These are phyloP conservation scores for Anastatus disparis DNA, from an alignment of 1,140 invertebrate genomes.

Conservation along the genomic window DNA sequence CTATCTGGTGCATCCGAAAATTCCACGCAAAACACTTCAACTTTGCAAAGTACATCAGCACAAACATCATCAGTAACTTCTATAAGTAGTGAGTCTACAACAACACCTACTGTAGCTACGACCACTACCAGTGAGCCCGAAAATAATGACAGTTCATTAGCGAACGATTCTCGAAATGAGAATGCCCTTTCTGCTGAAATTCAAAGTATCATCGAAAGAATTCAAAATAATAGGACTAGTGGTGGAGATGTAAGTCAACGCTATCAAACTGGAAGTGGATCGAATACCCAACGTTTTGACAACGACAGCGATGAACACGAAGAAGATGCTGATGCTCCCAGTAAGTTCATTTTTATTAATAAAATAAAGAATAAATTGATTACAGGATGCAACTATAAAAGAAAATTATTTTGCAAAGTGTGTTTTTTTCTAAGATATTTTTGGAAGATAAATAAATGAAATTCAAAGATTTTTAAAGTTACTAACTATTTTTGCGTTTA, in stretches of 20 bases:
- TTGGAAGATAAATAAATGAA: too few relatives aligned
- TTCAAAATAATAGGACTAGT: slow-evolving; percentile 41
- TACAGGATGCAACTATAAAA: too few relatives aligned
- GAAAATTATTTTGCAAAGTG: too few relatives aligned
- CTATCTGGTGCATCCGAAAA: too few relatives aligned
- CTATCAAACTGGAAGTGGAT: slow-evolving; percentile 18
- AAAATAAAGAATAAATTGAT: too few relatives aligned
- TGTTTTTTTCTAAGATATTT: too few relatives aligned
- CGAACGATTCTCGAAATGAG: slow-evolving; percentile 26
- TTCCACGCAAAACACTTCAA: not conserved
- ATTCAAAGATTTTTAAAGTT: too few relatives aligned
- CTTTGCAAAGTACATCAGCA: not conserved
- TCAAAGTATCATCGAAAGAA: slow-evolving; percentile 52
- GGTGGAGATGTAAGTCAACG: slow-evolving; percentile 29
- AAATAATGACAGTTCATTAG: slow-evolving; percentile 5
- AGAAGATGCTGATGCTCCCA: slow-evolving; percentile 12
- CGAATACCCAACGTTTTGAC: not conserved
- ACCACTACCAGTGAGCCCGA: not conserved
- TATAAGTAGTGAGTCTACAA: not conserved
- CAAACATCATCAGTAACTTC: not conserved
- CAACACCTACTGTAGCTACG: not conserved
- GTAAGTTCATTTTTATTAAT: slow-evolving; percentile 1
- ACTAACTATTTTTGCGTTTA: too few relatives aligned
- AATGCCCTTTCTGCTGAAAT: slow-evolving; percentile 42
- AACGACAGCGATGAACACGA: slow-evolving; percentile 34